Evolutionary conservation across 2,113 vertebrate genomes (phyloP), one percentile per base, ranked within the genome.

Genomic region (Hiodon alosoides): DNA sequence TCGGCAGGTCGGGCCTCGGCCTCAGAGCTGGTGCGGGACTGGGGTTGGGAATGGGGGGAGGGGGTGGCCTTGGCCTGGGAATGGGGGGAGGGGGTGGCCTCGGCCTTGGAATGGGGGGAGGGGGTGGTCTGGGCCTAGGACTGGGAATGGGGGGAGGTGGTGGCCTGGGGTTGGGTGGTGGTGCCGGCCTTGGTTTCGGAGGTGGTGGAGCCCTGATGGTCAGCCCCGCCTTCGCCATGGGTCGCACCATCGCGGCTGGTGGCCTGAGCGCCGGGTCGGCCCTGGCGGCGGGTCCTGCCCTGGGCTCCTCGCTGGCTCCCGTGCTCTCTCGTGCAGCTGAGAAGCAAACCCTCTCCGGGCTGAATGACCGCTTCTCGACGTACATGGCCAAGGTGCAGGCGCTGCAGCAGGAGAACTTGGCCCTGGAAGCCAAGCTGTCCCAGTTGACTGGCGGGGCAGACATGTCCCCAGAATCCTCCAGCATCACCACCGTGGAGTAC

Each of bases 281-380:
- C 11, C 52, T 83, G 79, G 73, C 73, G 64, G 71, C 73, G 6
- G 76, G 76, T 2, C 69, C 72, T 50, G 53, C 69, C 55, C 7
- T 68, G 50, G 81, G 75, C 14, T 10, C 52, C 1, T 48, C 75
- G 2, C 8, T 82, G 58, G 81, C 62, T 54, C 82, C 86, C 4
- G 51, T 85, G 3, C 78, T 84, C 2, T 80, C 83, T 52, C 81
- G 87, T 46, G 83, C 77, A 5, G 80, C 81, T 7, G 86, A 86
- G 78, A 89, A 88, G 73, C 79, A 79, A 59, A 86, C 78, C 0
- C 75, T 89, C 60, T 81, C 84, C 5, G 57, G 69, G 8, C 78
- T 89, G 62, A 89, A 88, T 66, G 82, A 85, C 53, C 87, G 87
- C 69, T 88, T 89, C 62, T 83, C 83, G 6, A 2, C 67, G 4